Evolutionary conservation across 2,888 invertebrate genomes (phyloP), one percentile per base, ranked within the genome.

Genomic region (Machimus rusticus): DNA sequence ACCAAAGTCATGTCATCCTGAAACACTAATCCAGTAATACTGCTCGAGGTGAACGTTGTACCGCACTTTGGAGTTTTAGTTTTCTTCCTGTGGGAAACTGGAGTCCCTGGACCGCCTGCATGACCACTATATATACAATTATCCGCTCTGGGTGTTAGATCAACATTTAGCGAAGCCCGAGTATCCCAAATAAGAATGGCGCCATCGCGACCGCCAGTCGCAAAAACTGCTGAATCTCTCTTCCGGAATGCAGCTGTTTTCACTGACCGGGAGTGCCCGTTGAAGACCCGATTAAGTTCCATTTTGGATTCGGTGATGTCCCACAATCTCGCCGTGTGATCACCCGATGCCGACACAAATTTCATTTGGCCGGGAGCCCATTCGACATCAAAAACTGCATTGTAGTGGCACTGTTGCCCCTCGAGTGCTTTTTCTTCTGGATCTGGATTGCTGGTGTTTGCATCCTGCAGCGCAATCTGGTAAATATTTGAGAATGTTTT

Each of bases 381-480:
- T 0, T 96, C 96, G 86, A 98, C 91, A 92, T 98, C 98, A 91
- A 98, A 98, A 46, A 98, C 96, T 0, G 98, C 98, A 94, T 98
- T 98, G 90, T 94, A 95, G 92, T 98, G 98, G 88, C 95, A 95
- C 89, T 94, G 94, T 88, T 94, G 94, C 0, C 94, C 93, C 76
- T 93, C 93, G 51, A 94, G 89, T 0, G 92, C 90, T 77, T 92
- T 92, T 37, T 94, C 93, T 86, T 93, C 92, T 0, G 89, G 89
- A 34, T 91, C 90, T 78, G 90, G 92, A 85, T 92, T 92, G 2
- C 90, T 89, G 28, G 90, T 88, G 12, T 93, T 93, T 82, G 94
- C 94, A 89, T 95, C 93, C 93, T 95, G 93, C 23, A 93, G 89
- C 2, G 93, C 93, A 66, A 93, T 92, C 90, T 90, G 14, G 19